Base-by-base conservation (phyloP, 2,888 invertebrate species). In the Elysia crispata region DNA sequence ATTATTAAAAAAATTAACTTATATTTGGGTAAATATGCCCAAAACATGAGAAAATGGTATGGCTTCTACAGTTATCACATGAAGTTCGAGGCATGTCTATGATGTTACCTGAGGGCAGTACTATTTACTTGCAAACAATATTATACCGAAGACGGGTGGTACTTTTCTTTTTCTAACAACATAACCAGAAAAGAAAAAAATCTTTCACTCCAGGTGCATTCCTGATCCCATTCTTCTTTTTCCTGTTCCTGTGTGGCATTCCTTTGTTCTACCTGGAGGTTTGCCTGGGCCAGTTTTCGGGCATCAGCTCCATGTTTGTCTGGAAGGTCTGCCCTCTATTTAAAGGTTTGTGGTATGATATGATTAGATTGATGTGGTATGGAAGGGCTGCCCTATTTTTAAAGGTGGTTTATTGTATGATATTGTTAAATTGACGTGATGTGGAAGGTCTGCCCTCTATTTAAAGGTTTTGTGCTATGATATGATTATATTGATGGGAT, bases 181-280 rank as follows among this genome's bases (percentile, higher is more conserved):
- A 8, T 60, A 5, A 13, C 25, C 60, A 60, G 25, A 23, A 60
- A 23, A 23, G n/a, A 23, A 60, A 60, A 3, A 23, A 8, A 5
- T 60, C 25, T 18, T 64, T 60, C 11, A 31, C 25, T 70, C 69
- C 87, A 92, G 95, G 96, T 80, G 96, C 96, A 85, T 94, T 94
- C 86, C 91, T 94, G 84, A 93, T 94, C 77, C 94, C 94, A 30
- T 94, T 94, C 88, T 93, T 94, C 85, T 93, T 94, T 80, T 94
- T 94, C 84, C 91, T 94, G 69, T 86, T 94, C 1, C 89, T 94
- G 78, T 94, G 94, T 67, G 94, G 94, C n/a, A 93, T 94, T 82
- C 94, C 94, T 0, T 93, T 94, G 89, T 94, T 94, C 88, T 93
- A 94, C 85, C 92, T 94, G 87, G 94, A 94, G 90, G 92, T 94